Base-by-base conservation (phyloP, 2,797 vertebrate genomes). In the Synanceia verrucosa region DNA sequence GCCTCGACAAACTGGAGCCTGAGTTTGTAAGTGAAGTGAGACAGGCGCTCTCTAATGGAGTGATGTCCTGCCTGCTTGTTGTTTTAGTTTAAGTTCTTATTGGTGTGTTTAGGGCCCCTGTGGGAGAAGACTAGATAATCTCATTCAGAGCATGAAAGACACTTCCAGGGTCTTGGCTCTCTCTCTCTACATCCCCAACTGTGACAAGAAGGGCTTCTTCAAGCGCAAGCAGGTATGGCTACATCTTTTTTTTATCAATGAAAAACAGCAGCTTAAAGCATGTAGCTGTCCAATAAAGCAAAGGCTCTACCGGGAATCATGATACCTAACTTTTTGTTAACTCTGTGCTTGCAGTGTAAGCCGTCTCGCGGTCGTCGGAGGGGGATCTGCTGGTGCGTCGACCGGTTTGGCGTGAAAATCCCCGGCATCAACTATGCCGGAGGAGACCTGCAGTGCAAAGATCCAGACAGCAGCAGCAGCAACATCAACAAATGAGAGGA, bases 321-420 rank as follows among this genome's bases (percentile, higher is more conserved):
- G n/a, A n/a, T n/a, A n/a, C n/a, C n/a, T 2, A n/a, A 29, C n/a
- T 21, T 5, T 10, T 19, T 10, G 28, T 28, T 29, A 4, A 12
- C 41, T 37, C 11, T 31, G 14, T 7, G 0, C 4, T 26, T 24
- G 19, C 89, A 99, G 98, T 99, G 98, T 85, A 99, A 99, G 84
- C 97, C 98, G 2, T 99, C 97, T 29, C 96, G 96, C 11, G 97
- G 97, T 23, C 95, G 96, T 39, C 97, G 97, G 76, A 94, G 97
- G 65, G 98, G 98, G 7, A 93, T 98, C 89, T 99, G 98, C 92
- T 99, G 98, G 98, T 99, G 98, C 1, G 98, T 99, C 56, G 97
- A 99, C 89, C 96, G 96, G 76, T 96, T 97, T 0, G 98, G 98
- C 4, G 90, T 95, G 79, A 97, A 96, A 80, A 94, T 98, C 87